phyloP scores from a whole-genome alignment of 2,113 vertebrate species.

The Pao palembangensis region DNA sequence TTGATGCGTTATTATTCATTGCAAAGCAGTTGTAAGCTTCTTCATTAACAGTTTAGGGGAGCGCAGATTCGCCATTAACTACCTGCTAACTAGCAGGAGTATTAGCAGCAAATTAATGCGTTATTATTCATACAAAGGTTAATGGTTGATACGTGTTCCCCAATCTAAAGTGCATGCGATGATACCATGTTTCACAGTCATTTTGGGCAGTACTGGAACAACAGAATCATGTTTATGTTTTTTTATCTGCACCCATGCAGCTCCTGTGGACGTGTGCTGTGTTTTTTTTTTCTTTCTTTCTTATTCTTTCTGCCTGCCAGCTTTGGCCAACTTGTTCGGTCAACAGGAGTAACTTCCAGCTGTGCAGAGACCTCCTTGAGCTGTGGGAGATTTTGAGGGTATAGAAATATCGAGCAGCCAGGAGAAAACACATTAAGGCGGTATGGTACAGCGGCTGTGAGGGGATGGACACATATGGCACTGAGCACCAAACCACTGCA shows the following conservation, averaged over 20 bases:
- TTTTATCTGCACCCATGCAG: neutral
- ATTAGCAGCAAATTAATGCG: no score
- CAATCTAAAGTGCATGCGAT: no score
- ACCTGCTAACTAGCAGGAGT: no score
- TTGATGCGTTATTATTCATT: no score
- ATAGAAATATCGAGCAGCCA: conserved; percentile 13
- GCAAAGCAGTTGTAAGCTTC: no score
- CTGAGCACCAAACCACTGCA: conserved; percentile 13
- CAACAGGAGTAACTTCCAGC: conserved; percentile 60
- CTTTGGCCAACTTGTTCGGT: conserved; percentile 53
- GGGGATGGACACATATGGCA: neutral
- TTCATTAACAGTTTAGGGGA: no score
- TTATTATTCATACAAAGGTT: no score
- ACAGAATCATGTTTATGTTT: neutral
- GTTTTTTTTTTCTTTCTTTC: neutral
- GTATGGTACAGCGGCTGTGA: neutral
- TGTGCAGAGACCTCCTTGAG: conserved; percentile 50
- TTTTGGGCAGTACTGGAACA: no score
- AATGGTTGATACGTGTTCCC: no score
- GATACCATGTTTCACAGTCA: no score
- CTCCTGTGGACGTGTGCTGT: neutral
- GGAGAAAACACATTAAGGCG: neutral
- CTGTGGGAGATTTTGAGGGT: neutral
- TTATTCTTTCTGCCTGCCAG: neutral
- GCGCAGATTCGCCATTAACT: no score